Base-by-base conservation (phyloP, 2,113 vertebrate species). In the Triplophysa dalaica region DNA sequence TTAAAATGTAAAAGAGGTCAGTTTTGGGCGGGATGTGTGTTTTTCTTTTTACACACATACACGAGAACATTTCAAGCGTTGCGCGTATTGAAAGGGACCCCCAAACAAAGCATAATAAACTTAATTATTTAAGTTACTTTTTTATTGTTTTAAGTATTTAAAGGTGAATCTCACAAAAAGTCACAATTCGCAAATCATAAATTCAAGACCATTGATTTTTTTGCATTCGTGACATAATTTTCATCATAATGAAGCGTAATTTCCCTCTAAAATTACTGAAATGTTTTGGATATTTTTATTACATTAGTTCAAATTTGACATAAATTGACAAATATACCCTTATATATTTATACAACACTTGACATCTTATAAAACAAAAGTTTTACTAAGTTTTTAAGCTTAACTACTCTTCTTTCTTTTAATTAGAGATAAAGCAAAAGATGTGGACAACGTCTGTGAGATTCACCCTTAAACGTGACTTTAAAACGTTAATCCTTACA, bases 1-100 rank as follows among this genome's bases (percentile, higher is more conserved):
- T 62, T 73, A 14, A 66, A 72, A 77, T 38, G 26, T 8, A 60
- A 38, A 29, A 77, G 52, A 74, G 72, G 26, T 52, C 43, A n/a
- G 52, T 48, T 9, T 66, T 58, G 48, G 58, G 61, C 50, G 58
- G 75, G 33, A 38, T 4, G 33, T 38, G 5, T 38, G 6, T 33
- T 38, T 38, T 38, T 38, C 33, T 38, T 63, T 58, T 58, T 16
- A 33, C 54, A 17, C 54, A 62, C 54, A 52, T 41, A 72, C 24
- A 79, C 5, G 14, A n/a, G 56, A 22, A 8, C n/a, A 77, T 64
- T 69, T 60, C 10, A 54, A 33, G 24, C 19, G 2, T n/a, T 54
- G 45, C 16, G 8, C 16, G 16, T 54, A 7, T 54, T 54, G 1
- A 33, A 70, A 70, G 19, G 17, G 68, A 50, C 4, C 29, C 48